Conservation (phyloP, 1,140 invertebrate genomes). For the Scylla paramamosain region DNA sequence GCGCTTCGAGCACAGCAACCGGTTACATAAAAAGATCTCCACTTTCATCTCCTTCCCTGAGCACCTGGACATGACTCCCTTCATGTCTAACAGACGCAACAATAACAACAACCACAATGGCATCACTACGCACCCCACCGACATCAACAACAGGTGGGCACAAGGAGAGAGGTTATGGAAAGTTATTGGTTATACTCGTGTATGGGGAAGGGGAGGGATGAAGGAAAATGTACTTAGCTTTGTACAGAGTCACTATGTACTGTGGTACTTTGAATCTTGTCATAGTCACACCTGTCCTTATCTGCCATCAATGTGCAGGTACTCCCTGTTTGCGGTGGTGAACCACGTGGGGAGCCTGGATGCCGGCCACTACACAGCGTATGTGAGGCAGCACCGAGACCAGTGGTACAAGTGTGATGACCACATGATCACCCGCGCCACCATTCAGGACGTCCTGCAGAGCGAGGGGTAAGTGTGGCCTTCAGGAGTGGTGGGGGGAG, state of each 20-base stretch:
- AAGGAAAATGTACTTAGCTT: too few species aligned
- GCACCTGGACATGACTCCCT: constrained; percentile 97
- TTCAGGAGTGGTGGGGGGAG: not conserved
- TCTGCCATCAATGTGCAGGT: constrained; percentile 80
- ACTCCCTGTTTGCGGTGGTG: constrained; percentile 97
- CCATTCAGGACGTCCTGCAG: constrained; percentile 92
- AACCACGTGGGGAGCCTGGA: constrained; percentile 96
- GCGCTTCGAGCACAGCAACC: constrained; percentile 86
- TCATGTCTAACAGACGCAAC: constrained; percentile 87
- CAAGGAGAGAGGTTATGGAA: too few species aligned
- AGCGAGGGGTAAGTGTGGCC: constrained; percentile 92
- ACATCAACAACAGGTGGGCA: constrained; percentile 78
- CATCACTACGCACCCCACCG: constrained; percentile 78
- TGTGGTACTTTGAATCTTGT: too few species aligned
- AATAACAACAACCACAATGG: constrained; percentile 83
- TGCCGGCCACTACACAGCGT: constrained; percentile 97
- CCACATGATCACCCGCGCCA: constrained; percentile 93
- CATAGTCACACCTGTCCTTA: too few species aligned
- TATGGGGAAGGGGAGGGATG: too few species aligned
- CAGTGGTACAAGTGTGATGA: constrained; percentile 99
- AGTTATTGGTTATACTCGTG: too few species aligned
- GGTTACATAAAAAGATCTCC: constrained; percentile 92
- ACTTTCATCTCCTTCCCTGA: constrained; percentile 97
- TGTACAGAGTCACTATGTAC: too few species aligned
- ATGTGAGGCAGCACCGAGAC: constrained; percentile 93